A percentile compares a stretch with the other conserved stretches of the same genome.
phyloP scores from a whole-genome alignment of 2,113 vertebrate species.

The Podarcis raffonei region DNA sequence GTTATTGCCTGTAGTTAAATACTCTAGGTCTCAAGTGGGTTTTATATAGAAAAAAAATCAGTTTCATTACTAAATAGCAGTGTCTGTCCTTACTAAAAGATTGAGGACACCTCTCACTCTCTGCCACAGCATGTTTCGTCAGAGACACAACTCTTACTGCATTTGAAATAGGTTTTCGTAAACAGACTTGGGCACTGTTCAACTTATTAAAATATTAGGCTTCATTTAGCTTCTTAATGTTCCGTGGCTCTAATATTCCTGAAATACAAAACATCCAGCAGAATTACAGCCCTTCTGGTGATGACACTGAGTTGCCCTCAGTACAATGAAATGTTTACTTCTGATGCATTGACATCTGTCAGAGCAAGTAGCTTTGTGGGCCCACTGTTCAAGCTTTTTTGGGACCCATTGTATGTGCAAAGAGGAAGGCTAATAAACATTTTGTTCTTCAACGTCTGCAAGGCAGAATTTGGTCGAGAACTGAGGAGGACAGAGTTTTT shows the following conservation, averaged over 20 bases:
- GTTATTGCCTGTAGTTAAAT: no score
- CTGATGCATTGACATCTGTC: conserved; percentile 4
- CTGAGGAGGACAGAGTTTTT: neutral
- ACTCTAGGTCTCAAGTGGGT: no score
- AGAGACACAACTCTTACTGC: neutral
- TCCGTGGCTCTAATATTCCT: neutral
- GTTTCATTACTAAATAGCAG: neutral
- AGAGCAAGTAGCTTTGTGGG: neutral
- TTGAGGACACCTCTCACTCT: neutral
- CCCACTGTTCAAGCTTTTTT: neutral
- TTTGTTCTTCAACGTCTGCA: neutral
- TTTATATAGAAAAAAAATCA: no score
- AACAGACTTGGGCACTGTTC: neutral
- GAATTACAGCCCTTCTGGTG: neutral
- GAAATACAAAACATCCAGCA: neutral
- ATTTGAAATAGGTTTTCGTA: neutral
- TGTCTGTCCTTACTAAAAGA: neutral
- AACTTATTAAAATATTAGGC: neutral
- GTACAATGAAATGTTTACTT: neutral
- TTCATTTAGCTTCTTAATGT: neutral
- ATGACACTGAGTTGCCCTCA: neutral
- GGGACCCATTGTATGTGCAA: neutral
- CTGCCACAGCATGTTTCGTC: neutral
- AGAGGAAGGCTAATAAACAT: neutral
- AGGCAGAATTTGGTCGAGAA: neutral